Evolutionary conservation across 2,113 vertebrate genomes (phyloP), one percentile per base, ranked within the genome.

Genomic region (Gyps fulvus): DNA sequence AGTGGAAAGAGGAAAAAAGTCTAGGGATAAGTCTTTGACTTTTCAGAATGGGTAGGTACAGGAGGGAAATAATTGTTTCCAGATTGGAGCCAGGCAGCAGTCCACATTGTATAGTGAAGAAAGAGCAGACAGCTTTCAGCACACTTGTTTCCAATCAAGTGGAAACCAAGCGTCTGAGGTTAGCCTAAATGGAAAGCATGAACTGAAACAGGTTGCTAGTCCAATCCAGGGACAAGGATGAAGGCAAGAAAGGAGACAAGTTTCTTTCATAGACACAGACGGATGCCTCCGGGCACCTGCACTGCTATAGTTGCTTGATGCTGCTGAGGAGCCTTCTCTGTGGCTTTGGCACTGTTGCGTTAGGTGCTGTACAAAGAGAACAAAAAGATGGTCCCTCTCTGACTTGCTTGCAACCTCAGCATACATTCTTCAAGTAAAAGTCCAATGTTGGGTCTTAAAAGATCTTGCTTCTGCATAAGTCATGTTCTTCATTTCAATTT

Each of bases 21-120:
- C 13, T 58, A 55, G 47, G 54, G 42, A 71, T 82, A 91, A 88
- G 43, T 77, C 38, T 67, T 17, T 66, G 63, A 61, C 32, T 88
- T 76, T 91, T 96, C 72, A 74, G 40, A 74, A 92, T 17, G 32
- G 57, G 45, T 90, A 90, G 61, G 73, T 92, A 70, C 31, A 88
- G 34, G 54, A 90, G 81, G 43, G 58, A 91, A 93, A 80, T 94
- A 92, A 93, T 83, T 82, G 84, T 76, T 96, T 95, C 70, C 93
- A 97, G 89, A 45, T n/a, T 3, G 27, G 40, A 80, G 66, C 25
- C 61, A 89, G 83, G 89, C 87, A 95, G 66, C 70, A 54, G 73
- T 82, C 67, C 87, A 70, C 61, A 31, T 5, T 49, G 62, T 54
- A 36, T 3, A 38, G 73, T 17, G 57, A 85, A 87, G 80, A 91